Evolutionary conservation across 2,888 invertebrate genomes (phyloP), one percentile per base, ranked within the genome.

Genomic region (Labia minor): DNA sequence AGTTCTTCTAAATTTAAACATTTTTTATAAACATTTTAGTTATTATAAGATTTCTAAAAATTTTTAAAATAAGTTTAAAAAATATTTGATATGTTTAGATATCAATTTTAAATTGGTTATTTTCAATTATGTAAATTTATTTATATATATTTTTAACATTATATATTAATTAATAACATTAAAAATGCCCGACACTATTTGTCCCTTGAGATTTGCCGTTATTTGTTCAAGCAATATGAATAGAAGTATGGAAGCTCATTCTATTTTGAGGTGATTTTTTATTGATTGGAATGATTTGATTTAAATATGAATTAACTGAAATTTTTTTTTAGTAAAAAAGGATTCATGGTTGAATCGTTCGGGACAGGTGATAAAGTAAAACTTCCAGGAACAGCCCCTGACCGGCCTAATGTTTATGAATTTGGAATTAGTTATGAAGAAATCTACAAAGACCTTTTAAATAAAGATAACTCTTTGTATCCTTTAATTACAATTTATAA

Each of bases 161-260:
- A 49, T n/a, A 49, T 49, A 10, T n/a, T 6, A 26, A 26, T n/a
- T n/a, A n/a, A 26, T 26, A 6, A 26, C 3, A 26, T 26, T 8
- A 26, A 3, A 19, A 64, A 66, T 65, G 66, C 69, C 67, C 4
- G 64, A 19, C 20, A 67, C 64, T 18, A 63, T 64, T 16, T 69
- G 70, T 64, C 63, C 65, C 73, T 78, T 92, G 73, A 87, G 85
- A 74, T 85, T 98, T 74, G 98, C 98, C 20, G 95, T 99, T 67
- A 92, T 96, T 72, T 99, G 99, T 81, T 98, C 98, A 8, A 97
- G 96, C 75, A 99, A 99, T 78, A 99, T 99, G 95, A 99, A 99
- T 77, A 85, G 99, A 68, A 97, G 96, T 74, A 99, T 99, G 99
- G 99, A 99, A 81, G 98, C 98, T 16, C 99, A 99, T 81, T 92